Evolutionary conservation across 2,888 invertebrate genomes (phyloP).

Genomic region (Slavum lentiscoides): DNA sequence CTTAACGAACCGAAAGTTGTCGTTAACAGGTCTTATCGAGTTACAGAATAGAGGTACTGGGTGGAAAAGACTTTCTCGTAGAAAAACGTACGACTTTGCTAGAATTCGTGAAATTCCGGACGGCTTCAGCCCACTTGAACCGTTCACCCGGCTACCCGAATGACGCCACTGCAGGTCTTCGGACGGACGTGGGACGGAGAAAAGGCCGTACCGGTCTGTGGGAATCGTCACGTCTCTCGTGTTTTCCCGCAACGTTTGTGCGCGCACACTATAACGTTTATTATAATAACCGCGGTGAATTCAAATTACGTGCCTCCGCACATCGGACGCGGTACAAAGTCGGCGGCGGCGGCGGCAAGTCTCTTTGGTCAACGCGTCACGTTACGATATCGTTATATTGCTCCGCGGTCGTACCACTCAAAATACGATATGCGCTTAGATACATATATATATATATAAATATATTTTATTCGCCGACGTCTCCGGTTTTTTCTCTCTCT

Average conservation of each 20-base stretch:
- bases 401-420: neutral
- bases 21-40: too few relatives aligned
- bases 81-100: too few relatives aligned
- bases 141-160: too few relatives aligned
- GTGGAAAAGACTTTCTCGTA: too few relatives aligned
- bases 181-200: too few relatives aligned
- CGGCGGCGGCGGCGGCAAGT: constrained; percentile 21
- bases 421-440: constrained; percentile 18
- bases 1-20: too few relatives aligned
- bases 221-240: neutral
- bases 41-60: too few relatives aligned
- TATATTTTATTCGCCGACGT: constrained; percentile 32
- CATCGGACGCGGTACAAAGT: neutral
- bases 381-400: constrained; percentile 32
- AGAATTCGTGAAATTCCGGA: too few relatives aligned
- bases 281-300: constrained; percentile 12
- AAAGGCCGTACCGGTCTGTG: too few relatives aligned
- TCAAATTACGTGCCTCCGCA: constrained; percentile 22
- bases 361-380: constrained; percentile 46
- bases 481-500: neutral
- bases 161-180: too few relatives aligned
- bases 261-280: neutral
- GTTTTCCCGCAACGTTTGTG: neutral
- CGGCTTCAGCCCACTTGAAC: too few relatives aligned
- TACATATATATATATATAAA: neutral